These are phyloP conservation scores for Albula goreensis DNA, from an alignment of 2,113 vertebrate genomes.

Conservation along the genomic window DNA sequence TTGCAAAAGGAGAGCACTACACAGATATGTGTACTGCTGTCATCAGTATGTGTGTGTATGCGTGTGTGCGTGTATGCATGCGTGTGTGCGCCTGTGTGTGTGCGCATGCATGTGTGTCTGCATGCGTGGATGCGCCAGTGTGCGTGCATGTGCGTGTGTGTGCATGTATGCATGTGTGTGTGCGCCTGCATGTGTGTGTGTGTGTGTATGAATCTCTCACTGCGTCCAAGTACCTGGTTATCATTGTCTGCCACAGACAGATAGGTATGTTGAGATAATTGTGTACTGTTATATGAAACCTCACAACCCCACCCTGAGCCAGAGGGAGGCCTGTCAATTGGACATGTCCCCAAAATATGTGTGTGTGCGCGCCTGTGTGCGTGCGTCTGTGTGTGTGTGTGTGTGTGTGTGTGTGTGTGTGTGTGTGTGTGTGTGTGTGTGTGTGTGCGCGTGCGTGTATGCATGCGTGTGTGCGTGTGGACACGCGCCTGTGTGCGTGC, in stretches of 20 bases:
- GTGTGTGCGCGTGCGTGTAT: no score
- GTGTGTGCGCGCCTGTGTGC: no score
- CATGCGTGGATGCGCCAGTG: slow-evolving; percentile 22
- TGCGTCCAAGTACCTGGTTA: neutral
- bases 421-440: no score
- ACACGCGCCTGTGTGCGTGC: no score
- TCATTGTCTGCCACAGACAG: neutral
- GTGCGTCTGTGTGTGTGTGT: no score
- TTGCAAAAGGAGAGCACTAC: no score
- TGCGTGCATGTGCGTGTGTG: neutral
- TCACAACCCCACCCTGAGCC: neutral
- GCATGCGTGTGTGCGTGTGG: no score
- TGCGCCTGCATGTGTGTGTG: neutral
- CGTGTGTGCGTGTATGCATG: neutral
- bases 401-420: no score
- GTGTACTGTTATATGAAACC: neutral
- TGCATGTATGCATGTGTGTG: neutral
- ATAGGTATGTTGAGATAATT: neutral
- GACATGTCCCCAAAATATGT: neutral
- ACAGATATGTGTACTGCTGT: no score
- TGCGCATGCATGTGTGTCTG: no score
- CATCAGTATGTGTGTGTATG: no score
- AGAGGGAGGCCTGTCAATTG: neutral
- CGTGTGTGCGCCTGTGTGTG: neutral
- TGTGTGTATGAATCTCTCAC: neutral